Evolutionary conservation across 2,113 vertebrate species (phyloP), one percentile per base, ranked within the genome.

Genomic region (Nerophis ophidion): DNA sequence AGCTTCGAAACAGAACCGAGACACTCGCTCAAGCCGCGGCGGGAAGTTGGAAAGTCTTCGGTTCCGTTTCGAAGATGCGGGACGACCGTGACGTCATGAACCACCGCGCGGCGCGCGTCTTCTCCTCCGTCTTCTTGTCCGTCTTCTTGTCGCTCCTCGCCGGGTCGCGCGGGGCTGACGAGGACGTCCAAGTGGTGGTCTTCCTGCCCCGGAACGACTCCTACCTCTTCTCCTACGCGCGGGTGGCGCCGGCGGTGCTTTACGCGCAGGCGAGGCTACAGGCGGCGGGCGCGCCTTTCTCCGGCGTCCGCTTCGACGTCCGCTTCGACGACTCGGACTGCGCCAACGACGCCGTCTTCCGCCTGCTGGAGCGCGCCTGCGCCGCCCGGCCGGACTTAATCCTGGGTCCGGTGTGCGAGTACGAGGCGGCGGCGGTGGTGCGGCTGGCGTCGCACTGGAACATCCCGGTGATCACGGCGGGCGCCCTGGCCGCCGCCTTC

Each of bases 341-440:
- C 72, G 89, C 91, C 67, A 93, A 93, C 72, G 84, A 89, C 10
- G 96, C 96, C 2, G 83, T 98, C 58, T 95, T 93, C 79, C 77
- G 70, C 71, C 74, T 98, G 56, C 91, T 93, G 77, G 95, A 98
- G 83, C 66, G 87, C 68, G 89, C 93, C 55, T 89, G 90, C 17
- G 82, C 64, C 26, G 82, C 80, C 57, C 92, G 90, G 55, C 96
- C 96, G 0, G 93, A 98, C 61, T 82, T 98, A 72, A 88, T 99
- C 54, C 81, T 99, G 66, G 96, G 96, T 38, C 96, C 96, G 0
- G 96, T 94, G 70, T 97, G 96, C 83, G 96, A 96, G 81, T 99
- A 99, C 79, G 94, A 95, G 12, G 95, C 95, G 4, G 96, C 96
- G 26, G 86, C 89, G 0, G 93, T 97, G 78, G 91, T 92, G 51